These are phyloP conservation scores for Pseudochaenichthys georgianus DNA, from an alignment of 2,797 vertebrate genomes.

Conservation along the genomic window DNA sequence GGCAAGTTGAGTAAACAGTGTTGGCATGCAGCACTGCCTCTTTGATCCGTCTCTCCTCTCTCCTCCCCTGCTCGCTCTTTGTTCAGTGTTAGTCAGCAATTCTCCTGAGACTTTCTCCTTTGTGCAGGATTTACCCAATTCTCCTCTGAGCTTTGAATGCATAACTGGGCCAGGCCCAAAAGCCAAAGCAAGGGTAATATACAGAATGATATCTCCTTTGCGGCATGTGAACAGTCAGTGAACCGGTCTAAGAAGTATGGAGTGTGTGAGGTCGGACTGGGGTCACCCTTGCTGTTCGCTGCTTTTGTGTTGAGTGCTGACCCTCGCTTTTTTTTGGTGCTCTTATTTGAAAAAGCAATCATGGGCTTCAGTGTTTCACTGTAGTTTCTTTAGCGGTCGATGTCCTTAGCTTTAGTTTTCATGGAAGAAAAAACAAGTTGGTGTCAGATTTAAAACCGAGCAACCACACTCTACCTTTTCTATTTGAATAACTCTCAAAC, in stretches of 20 bases:
- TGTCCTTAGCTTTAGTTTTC: conserved; percentile 16
- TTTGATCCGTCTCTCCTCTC: conserved; percentile 57
- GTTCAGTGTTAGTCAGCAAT: conserved; percentile 75
- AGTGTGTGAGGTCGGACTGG: conserved; percentile 23
- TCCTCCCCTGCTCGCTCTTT: conserved; percentile 53
- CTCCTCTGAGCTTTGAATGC: conserved; percentile 68
- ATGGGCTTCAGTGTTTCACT: conserved; percentile 8
- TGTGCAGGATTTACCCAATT: conserved; percentile 71
- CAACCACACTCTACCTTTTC: conserved; percentile 1
- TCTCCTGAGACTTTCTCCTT: conserved; percentile 77
- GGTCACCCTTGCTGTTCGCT: conserved; percentile 28
- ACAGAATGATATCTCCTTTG: conserved; percentile 33
- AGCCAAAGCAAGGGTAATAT: conserved; percentile 46
- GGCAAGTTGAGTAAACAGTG: conserved; percentile 66
- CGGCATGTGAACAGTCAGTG: conserved; percentile 14
- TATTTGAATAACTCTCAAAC: conserved; percentile 17
- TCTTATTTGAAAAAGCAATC: not conserved
- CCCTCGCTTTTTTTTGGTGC: not conserved
- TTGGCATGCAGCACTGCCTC: conserved; percentile 60
- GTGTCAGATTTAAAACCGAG: conserved; percentile 15
- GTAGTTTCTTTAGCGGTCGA: conserved; percentile 15
- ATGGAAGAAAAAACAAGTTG: conserved; percentile 11
- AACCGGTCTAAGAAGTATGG: conserved; percentile 3
- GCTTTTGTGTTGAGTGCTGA: conserved; percentile 35
- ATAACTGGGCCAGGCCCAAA: conserved; percentile 53